A percentile compares a stretch with the other conserved stretches of the same genome.
These are phyloP conservation scores for Empis stercorea DNA, from an alignment of 2,888 invertebrate species.

Conservation along the genomic window DNA sequence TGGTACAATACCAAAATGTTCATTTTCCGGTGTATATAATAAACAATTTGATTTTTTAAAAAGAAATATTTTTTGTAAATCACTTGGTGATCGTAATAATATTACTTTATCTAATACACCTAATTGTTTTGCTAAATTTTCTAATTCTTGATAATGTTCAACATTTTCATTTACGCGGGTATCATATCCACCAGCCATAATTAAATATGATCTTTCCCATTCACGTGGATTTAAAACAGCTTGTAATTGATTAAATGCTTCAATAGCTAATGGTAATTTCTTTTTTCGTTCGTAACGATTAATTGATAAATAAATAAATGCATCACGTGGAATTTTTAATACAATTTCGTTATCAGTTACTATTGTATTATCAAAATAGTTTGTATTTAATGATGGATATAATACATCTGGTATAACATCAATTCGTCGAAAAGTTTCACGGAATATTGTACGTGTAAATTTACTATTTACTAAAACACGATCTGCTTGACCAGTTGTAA, in stretches of 20 bases:
- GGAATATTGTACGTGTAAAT: constrained; percentile 86
- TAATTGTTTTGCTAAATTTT: constrained; percentile 48
- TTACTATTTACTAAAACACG: constrained; percentile 88
- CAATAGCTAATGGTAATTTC: constrained; percentile 73
- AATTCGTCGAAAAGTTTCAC: constrained; percentile 68
- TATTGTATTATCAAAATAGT: constrained; percentile 48
- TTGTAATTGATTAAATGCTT: constrained; percentile 59
- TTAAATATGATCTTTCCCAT: constrained; percentile 61
- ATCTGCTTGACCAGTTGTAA: constrained; percentile 76
- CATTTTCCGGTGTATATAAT: constrained; percentile 90
- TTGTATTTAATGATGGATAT: constrained; percentile 86
- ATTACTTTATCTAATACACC: constrained; percentile 59
- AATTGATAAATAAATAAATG: constrained; percentile 75
- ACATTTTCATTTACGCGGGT: constrained; percentile 75
- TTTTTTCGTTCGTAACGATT: constrained; percentile 98
- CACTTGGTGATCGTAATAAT: constrained; percentile 78
- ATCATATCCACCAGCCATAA: constrained; percentile 96
- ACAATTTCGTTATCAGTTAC: constrained; percentile 24
- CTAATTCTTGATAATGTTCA: constrained; percentile 67
- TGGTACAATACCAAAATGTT: constrained; percentile 99
- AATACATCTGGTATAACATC: constrained; percentile 64
- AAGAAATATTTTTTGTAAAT: constrained; percentile 68
- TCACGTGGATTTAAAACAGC: constrained; percentile 40
- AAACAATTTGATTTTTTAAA: constrained; percentile 65
- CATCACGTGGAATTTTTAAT: constrained; percentile 39